Base-by-base conservation (phyloP, 1,140 invertebrate genomes). In the Formica exsecta region DNA sequence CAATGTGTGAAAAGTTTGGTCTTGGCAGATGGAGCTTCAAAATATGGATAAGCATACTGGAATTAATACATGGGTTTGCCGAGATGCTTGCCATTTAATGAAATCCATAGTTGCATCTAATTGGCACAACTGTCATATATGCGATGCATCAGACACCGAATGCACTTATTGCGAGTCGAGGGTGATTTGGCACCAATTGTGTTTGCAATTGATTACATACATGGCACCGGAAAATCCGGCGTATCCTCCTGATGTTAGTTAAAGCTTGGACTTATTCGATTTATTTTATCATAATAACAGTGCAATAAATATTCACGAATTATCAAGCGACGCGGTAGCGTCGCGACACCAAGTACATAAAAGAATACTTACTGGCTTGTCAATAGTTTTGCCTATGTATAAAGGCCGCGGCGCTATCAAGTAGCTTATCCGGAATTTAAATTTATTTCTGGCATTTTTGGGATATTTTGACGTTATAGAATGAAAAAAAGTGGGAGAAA, bases 171-270 rank as follows among this genome's bases (percentile, higher is more conserved):
- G 99, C 95, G 98, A 99, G 94, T 97, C 98, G 61, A 97, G 97
- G 65, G 97, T 98, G 9, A 97, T 99, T 93, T 99, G 98, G 97
- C 98, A 99, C 95, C 98, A 99, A 94, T 94, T 99, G 16, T 97
- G 97, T 57, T 96, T 98, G 38, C 96, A 98, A 89, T 95, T 99
- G 19, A 96, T 99, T 65, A 96, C 97, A 88, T 98, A 98, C 90
- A 96, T 98, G 93, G 97, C 97, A 62, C 97, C 98, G 0, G 96
- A 97, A 90, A 96, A 96, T 92, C 96, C 97, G 1, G 96, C 96
- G n/a, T 95, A 97, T 92, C 97, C 97, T 54, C 97, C 97, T n/a
- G 97, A 98, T 95, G 97, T 98, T 96, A 96, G 96, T 95, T 48
- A 51, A 51, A 19, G 6, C 48, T 19, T 51, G 48, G 19, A 85